These are phyloP conservation scores for Tortricodes alternella DNA, from an alignment of 2,888 invertebrate genomes.

Conservation along the genomic window DNA sequence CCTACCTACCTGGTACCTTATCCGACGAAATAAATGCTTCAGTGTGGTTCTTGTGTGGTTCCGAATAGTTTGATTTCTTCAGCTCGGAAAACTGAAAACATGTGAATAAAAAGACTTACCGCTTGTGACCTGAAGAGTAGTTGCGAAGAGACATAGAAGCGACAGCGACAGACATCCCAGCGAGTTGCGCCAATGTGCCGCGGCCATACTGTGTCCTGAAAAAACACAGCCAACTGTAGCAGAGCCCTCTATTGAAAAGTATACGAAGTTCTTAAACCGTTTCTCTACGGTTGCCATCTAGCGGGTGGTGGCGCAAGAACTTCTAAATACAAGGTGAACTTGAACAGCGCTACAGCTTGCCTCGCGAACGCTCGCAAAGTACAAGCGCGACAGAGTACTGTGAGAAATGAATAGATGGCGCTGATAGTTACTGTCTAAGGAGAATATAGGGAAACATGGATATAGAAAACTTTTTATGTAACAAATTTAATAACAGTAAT, in stretches of 20 bases:
- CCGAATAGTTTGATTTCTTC: no score
- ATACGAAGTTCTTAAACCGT: background rate
- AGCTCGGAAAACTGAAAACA: no score
- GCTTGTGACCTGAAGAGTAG: conserved; percentile 89
- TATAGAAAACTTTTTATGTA: no score
- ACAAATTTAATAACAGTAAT: no score
- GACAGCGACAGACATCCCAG: conserved; percentile 90
- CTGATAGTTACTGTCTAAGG: no score
- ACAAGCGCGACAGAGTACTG: background rate
- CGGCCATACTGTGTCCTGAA: conserved; percentile 92
- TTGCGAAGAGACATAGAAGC: conserved; percentile 88
- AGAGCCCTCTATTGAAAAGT: conserved; percentile 8
- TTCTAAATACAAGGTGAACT: conserved; percentile 1
- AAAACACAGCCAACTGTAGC: conserved; percentile 31
- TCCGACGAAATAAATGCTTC: no score
- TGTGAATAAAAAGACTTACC: conserved; percentile 86
- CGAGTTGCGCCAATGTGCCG: conserved; percentile 92
- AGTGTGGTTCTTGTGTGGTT: no score
- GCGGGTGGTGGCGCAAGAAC: conserved; percentile 42
- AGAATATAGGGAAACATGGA: background rate
- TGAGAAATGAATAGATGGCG: conserved; percentile 51
- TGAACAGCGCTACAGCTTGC: background rate
- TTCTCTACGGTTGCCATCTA: conserved; percentile 52
- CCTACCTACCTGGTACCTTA: no score
- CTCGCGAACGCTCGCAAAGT: no score